Evolutionary conservation across 1,140 invertebrate genomes (phyloP).

Genomic region (Drosophila grimshawi): DNA sequence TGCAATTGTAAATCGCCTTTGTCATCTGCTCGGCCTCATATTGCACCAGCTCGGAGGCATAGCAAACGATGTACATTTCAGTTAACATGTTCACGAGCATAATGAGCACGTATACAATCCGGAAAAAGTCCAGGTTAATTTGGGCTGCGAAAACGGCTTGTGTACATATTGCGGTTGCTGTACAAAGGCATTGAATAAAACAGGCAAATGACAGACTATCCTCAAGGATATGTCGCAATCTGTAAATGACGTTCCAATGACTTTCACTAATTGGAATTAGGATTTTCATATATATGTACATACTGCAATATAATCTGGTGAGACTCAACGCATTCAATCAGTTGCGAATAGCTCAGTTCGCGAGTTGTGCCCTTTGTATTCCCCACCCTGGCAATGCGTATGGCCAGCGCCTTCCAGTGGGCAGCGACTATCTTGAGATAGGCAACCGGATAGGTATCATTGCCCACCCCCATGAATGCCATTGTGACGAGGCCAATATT

Average conservation of each 20-base stretch:
- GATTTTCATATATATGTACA: neutral
- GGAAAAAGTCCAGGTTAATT: conserved; percentile 23
- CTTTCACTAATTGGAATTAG: no score
- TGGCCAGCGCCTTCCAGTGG: conserved; percentile 62
- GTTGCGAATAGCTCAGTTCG: neutral
- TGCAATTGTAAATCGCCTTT: conserved; percentile 55
- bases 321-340: conserved; percentile 57
- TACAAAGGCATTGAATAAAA: conserved; percentile 64
- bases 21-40: conserved; percentile 42
- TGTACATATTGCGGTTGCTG: conserved; percentile 50
- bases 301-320: conserved; percentile 62
- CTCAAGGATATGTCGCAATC: conserved; percentile 36
- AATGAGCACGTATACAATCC: conserved; percentile 19
- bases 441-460: conserved; percentile 60
- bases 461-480: conserved; percentile 6
- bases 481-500: neutral
- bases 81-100: conserved; percentile 39
- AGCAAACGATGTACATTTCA: conserved; percentile 66
- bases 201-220: conserved; percentile 44
- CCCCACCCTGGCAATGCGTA: conserved; percentile 48
- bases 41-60: conserved; percentile 52
- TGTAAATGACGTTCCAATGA: conserved; percentile 1
- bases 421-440: conserved; percentile 63
- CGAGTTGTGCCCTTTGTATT: neutral
- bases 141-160: conserved; percentile 53